Conservation (phyloP, 1,140 invertebrate genomes). For the Rhynchophorus ferrugineus region DNA sequence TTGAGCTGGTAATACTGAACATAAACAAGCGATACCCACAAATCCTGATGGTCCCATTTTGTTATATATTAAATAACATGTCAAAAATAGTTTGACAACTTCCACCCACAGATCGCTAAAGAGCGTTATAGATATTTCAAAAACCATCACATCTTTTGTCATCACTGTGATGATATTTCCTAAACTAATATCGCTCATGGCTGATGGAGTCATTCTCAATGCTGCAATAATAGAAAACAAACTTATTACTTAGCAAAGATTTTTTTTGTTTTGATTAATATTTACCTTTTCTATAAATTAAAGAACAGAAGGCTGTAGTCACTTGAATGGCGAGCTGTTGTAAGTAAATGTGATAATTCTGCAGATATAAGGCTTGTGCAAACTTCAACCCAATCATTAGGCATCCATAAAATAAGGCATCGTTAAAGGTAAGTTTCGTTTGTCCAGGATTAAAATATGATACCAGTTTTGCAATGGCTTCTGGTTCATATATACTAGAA, state of each 20-base stretch:
- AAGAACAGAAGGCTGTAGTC: constrained; percentile 65
- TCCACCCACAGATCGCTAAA: constrained; percentile 74
- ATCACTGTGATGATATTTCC: constrained; percentile 86
- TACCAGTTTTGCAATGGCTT: constrained; percentile 61
- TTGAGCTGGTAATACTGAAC: constrained; percentile 78
- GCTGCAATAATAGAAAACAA: constrained; percentile 32
- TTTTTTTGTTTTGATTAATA: background rate
- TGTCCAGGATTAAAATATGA: constrained; percentile 52
- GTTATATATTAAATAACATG: constrained; percentile 68
- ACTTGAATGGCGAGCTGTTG: constrained; percentile 73
- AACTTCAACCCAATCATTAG: constrained; percentile 52
- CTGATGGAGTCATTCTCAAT: constrained; percentile 57
- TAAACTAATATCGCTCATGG: constrained; percentile 60
- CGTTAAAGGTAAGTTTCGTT: constrained; percentile 39
- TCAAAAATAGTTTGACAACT: constrained; percentile 66
- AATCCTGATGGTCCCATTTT: constrained; percentile 66
- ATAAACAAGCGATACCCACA: constrained; percentile 68
- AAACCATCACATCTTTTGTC: constrained; percentile 76
- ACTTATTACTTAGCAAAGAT: background rate
- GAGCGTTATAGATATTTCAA: constrained; percentile 60
- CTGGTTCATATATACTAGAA: constrained; percentile 58
- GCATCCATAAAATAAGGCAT: constrained; percentile 59
- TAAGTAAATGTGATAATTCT: constrained; percentile 68
- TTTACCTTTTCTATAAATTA: constrained; percentile 69
- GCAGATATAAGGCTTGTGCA: constrained; percentile 41